phyloP scores from a whole-genome alignment of 2,113 vertebrate genomes.

The Engystomops pustulosus region DNA sequence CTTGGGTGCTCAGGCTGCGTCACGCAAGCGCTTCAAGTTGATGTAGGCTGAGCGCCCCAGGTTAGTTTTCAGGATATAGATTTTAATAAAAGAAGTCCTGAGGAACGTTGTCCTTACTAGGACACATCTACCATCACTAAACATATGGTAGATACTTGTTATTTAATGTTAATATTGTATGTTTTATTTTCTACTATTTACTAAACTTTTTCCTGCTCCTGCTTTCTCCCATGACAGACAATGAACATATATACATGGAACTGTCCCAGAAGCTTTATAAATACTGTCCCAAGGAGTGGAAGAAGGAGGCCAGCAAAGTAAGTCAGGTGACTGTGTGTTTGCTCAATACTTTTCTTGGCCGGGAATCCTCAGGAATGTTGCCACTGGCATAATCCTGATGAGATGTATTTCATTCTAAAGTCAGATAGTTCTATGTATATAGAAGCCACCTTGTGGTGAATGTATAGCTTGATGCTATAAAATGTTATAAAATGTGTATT shows the following conservation, averaged over 20 bases:
- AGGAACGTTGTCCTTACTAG: too few species aligned
- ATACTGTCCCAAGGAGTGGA: slow-evolving; percentile 99
- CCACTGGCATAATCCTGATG: slow-evolving; percentile 20
- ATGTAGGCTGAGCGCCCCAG: too few species aligned
- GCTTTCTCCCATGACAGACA: slow-evolving; percentile 77
- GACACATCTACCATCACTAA: too few species aligned
- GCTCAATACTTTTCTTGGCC: slow-evolving; percentile 34
- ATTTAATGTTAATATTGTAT: too few species aligned
- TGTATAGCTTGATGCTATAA: not conserved
- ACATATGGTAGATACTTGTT: too few species aligned
- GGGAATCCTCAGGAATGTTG: not conserved
- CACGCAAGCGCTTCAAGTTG: too few species aligned
- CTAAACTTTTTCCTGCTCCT: not conserved
- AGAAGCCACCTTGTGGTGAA: not conserved
- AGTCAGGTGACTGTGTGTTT: slow-evolving; percentile 61
- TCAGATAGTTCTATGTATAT: not conserved
- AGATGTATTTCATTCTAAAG: not conserved
- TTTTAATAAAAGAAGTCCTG: too few species aligned
- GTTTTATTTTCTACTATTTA: too few species aligned
- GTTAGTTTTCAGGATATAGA: too few species aligned
- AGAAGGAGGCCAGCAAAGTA: slow-evolving; percentile 98
- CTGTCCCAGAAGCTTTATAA: slow-evolving; percentile 96
- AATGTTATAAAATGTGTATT: too few species aligned
- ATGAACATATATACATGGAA: slow-evolving; percentile 98
- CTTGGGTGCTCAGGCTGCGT: too few species aligned